Evolutionary conservation across 1,140 invertebrate species (phyloP).

Genomic region (Cataglyphis hispanica): DNA sequence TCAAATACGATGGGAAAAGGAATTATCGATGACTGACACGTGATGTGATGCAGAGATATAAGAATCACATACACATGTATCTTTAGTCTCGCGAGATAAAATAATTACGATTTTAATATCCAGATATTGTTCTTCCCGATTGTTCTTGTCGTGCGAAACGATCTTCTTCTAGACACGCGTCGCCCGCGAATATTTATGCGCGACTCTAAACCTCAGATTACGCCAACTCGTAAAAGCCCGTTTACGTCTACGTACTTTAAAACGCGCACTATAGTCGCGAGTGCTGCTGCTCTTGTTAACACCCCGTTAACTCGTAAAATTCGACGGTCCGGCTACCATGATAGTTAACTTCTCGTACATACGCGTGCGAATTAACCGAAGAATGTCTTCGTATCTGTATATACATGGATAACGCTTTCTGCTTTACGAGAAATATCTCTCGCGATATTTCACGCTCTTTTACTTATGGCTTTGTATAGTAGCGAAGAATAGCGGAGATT

Average conservation of each 20-base stretch:
- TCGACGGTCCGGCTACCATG: slow-evolving; percentile 32
- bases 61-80: background rate
- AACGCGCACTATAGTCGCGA: slow-evolving; percentile 58
- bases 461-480: background rate
- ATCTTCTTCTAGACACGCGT: slow-evolving; percentile 24
- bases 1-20: background rate
- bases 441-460: background rate
- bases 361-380: slow-evolving; percentile 2
- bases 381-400: slow-evolving; percentile 11
- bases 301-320: slow-evolving; percentile 70
- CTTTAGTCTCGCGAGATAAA: background rate
- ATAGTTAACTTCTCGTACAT: slow-evolving; percentile 6
- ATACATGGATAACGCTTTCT: background rate
- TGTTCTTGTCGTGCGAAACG: background rate
- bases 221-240: slow-evolving; percentile 65
- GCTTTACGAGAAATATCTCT: background rate
- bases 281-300: slow-evolving; percentile 71
- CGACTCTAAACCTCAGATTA: slow-evolving; percentile 66
- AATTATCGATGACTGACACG: background rate
- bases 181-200: slow-evolving; percentile 48
- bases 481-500: background rate
- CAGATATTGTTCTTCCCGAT: too few species aligned
- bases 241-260: slow-evolving; percentile 65
- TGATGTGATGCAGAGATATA: background rate
- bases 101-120: background rate